Base-by-base conservation (phyloP, 2,888 invertebrate species). In the Drosophila nr. medialis region DNA sequence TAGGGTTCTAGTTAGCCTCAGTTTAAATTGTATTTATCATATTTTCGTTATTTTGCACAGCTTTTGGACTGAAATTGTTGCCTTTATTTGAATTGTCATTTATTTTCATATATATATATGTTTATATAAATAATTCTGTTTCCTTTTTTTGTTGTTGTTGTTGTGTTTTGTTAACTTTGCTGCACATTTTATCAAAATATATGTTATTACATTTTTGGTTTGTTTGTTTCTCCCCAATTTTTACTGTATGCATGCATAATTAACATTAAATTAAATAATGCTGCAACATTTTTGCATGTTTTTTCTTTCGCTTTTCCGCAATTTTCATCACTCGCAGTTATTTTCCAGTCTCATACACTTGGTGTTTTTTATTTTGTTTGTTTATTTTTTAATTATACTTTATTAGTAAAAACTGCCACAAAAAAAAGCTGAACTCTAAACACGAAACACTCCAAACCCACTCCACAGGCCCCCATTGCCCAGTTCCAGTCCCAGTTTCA, bases 301-400 rank as follows among this genome's bases (percentile, higher is more conserved):
- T 60, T 30, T 27, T 61, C 15, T 38, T 53, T 63, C 30, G 54
- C 24, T 64, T 51, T 38, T 36, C 49, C 50, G n/a, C 53, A 40
- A 15, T 24, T 49, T 27, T 45, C 40, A 27, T 32, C 29, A 27
- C 50, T 21, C n/a, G n/a, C 58, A 53, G 56, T 76, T 56, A 54
- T 50, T 71, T 74, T 72, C 70, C 78, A 81, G 81, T 84, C 81
- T 86, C 86, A 66, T 82, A 54, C 71, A 72, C 70, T 69, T 77
- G 67, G 54, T 72, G 60, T 62, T 45, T 21, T 21, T 21, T 11
- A 15, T 36, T 36, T 21, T 60, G 8, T 61, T 40, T 21, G 6
- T 42, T 45, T 51, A 21, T 48, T 53, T 48, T 29, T 50, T 30
- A 30, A 30, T 30, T n/a, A 50, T 53, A 29, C 10, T 32, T 75